These are phyloP conservation scores for Colaptes auratus DNA, from an alignment of 2,113 vertebrate species.

Conservation along the genomic window DNA sequence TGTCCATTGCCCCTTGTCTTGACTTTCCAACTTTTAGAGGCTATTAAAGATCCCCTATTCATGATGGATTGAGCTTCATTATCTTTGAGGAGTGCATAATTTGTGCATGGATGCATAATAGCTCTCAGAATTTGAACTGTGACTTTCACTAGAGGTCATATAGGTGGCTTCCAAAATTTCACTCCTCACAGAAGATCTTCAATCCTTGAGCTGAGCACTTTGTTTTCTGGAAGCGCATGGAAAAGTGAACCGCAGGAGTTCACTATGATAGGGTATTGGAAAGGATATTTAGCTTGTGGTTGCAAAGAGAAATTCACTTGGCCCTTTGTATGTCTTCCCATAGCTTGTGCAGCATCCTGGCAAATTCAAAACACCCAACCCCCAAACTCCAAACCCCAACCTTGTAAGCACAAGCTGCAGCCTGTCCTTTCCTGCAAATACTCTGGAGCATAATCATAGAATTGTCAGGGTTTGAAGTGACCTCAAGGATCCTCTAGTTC, in stretches of 20 bases:
- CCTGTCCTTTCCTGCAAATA: background rate
- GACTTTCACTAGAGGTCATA: background rate
- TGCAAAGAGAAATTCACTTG: background rate
- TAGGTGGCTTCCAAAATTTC: background rate
- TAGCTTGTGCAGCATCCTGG: background rate
- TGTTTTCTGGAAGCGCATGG: background rate
- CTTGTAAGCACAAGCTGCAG: background rate
- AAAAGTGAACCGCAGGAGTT: background rate
- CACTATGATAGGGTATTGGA: background rate
- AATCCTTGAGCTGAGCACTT: background rate
- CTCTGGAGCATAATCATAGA: background rate
- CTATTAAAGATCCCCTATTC: background rate
- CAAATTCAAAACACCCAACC: background rate
- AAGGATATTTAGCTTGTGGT: background rate
- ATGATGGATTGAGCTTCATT: background rate
- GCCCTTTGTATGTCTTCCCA: background rate
- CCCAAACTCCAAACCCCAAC: rapidly evolving
- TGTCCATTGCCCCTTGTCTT: background rate
- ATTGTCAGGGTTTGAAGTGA: too few species aligned
- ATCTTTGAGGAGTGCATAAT: background rate
- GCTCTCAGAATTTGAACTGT: background rate
- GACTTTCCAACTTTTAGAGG: background rate
- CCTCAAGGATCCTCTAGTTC: too few species aligned
- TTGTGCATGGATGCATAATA: background rate
- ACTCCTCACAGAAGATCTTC: background rate